Evolutionary conservation across 2,888 invertebrate species (phyloP).

Genomic region (Synanthedon formicaeformis): DNA sequence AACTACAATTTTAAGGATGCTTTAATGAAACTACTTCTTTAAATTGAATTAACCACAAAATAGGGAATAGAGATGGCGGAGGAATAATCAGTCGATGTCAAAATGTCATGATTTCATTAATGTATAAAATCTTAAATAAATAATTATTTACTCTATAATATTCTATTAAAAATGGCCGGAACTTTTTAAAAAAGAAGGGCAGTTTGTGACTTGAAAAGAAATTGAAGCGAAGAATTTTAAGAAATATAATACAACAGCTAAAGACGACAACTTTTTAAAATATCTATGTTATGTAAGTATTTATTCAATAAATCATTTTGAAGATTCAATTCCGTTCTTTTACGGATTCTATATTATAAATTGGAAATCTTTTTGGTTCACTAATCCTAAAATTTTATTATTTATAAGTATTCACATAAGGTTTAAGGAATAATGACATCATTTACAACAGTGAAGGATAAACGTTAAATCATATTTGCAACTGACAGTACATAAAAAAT

Average conservation of each 20-base stretch:
- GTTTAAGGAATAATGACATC: too few relatives aligned
- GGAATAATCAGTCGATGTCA: neutral
- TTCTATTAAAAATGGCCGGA: constrained; percentile 67
- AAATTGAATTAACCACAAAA: neutral
- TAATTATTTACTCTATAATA: constrained; percentile 29
- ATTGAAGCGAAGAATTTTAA: constrained; percentile 3
- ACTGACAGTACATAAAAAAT: too few relatives aligned
- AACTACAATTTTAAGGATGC: too few relatives aligned
- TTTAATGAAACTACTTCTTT: neutral
- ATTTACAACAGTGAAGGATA: too few relatives aligned
- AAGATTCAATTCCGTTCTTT: neutral
- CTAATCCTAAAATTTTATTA: too few relatives aligned
- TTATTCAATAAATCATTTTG: neutral
- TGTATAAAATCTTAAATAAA: neutral
- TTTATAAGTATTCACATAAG: too few relatives aligned
- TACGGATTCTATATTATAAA: neutral
- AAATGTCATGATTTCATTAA: neutral
- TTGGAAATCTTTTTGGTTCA: neutral
- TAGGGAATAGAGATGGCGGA: neutral
- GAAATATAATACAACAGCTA: constrained; percentile 6
- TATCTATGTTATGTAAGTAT: too few relatives aligned
- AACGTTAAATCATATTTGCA: too few relatives aligned
- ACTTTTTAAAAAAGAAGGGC: constrained; percentile 46
- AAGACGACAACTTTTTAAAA: neutral
- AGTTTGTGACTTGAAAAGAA: constrained; percentile 8